Percentiles rank a stretch among this genome's conserved stretches.
phyloP scores from a whole-genome alignment of 2,113 vertebrate genomes.

The Trematocara stigmaticum region DNA sequence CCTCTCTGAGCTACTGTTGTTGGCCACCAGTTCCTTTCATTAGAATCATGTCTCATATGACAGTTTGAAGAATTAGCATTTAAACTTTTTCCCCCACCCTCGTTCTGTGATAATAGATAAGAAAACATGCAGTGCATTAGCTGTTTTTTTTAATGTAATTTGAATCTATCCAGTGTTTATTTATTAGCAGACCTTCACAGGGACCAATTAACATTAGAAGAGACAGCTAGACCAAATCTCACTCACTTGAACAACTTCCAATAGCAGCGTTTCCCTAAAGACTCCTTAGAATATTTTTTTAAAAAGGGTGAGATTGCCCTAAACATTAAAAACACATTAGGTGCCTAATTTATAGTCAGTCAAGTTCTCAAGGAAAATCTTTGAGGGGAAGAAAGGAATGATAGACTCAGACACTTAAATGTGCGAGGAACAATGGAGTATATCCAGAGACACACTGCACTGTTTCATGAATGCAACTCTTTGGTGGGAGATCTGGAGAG shows the following conservation, averaged over 20 bases:
- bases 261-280: neutral
- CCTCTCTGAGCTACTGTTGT: neutral
- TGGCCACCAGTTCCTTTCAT: neutral
- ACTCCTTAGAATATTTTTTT: neutral
- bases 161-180: neutral
- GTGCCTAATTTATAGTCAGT: neutral
- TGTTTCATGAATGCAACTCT: neutral
- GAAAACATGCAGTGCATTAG: neutral
- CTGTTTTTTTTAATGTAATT: neutral
- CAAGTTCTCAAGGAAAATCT: neutral
- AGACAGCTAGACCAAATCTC: constrained; percentile 9
- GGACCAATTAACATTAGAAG: constrained; percentile 50
- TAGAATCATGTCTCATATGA: neutral
- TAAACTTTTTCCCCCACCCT: neutral
- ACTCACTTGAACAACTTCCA: constrained; percentile 14
- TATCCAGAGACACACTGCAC: neutral
- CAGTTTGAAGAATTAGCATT: neutral
- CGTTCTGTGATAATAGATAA: neutral
- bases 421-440: neutral
- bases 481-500: neutral
- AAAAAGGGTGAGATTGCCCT: constrained; percentile 5
- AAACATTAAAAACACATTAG: constrained; percentile 44
- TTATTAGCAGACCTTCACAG: constrained; percentile 1
- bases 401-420: neutral
- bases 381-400: neutral